Base-by-base conservation (phyloP, 1,140 invertebrate genomes). In the Micrasema longulum region DNA sequence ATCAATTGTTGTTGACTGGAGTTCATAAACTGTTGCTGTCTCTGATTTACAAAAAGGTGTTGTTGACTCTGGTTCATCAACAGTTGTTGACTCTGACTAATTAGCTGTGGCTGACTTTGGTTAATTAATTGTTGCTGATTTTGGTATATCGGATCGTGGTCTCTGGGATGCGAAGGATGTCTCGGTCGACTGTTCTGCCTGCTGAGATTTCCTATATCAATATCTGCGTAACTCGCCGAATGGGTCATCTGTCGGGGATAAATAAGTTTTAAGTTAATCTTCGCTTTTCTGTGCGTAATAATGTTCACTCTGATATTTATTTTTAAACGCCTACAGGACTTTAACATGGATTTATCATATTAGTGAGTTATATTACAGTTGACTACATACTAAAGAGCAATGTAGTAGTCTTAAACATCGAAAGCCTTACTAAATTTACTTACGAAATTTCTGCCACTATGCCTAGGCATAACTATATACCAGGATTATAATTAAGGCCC, bases 1-100 rank as follows among this genome's bases (percentile, higher is more conserved):
- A 85, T 82, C 79, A 84, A 83, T 76, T 85, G 83, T 76, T 85
- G 84, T 74, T 85, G 84, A 76, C 84, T 84, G 36, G 82, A 82
- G 78, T 84, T 83, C 64, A 84, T 82, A 50, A 78, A 77, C 74
- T 83, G 80, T 74, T 85, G 83, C 73, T 85, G 84, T 76, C 84
- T 85, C 72, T 85, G 84, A 77, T 85, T n/a, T n/a, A n/a, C n/a
- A n/a, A n/a, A n/a, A n/a, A 79, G 82, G 70, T 85, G 84, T 76
- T 85, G 84, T 74, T 85, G 84, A 77, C 84, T 31, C 3, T 2
- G 7, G 26, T 31, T 84, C 47, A 85, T 84, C 41, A 82, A 83
- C 78, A 84, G 83, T 57, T 67, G 63, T 20, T 52, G 45, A 14
- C 31, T 50, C 31, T 55, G 50, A 23, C 79, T 78, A 10, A 50